Evolutionary conservation across 2,113 vertebrate species (phyloP).

Genomic region (Hyla sarda): DNA sequence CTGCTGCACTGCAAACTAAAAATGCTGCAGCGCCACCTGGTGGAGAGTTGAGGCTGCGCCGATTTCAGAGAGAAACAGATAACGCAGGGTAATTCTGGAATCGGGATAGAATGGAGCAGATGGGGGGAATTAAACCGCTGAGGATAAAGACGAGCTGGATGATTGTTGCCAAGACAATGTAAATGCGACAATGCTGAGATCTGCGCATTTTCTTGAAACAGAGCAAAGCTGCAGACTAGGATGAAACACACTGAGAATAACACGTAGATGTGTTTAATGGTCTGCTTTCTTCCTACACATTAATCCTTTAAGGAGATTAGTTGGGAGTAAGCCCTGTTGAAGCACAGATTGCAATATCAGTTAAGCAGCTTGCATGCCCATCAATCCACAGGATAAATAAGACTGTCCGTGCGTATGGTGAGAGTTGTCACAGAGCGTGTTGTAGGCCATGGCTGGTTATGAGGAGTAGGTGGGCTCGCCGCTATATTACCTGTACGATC

Average conservation of each 20-base stretch:
- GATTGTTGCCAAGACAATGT: constrained; percentile 11
- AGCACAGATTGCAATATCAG: constrained; percentile 66
- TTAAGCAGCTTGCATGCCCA: constrained; percentile 56
- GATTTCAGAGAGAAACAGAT: constrained; percentile 51
- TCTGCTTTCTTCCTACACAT: constrained; percentile 71
- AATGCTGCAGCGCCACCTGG: constrained; percentile 60
- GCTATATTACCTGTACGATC: too few species aligned
- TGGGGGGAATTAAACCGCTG: constrained; percentile 19
- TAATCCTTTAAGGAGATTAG: constrained; percentile 76
- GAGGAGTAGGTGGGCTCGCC: not conserved
- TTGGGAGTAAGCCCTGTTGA: constrained; percentile 75
- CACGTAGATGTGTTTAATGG: constrained; percentile 73
- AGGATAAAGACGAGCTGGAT: constrained; percentile 46
- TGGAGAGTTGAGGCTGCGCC: constrained; percentile 58
- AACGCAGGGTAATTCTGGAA: constrained; percentile 47
- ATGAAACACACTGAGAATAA: constrained; percentile 24
- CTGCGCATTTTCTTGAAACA: constrained; percentile 37
- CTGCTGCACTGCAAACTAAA: constrained; percentile 58
- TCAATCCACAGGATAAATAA: constrained; percentile 53
- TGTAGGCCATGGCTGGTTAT: not conserved
- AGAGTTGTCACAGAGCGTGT: constrained; percentile 18
- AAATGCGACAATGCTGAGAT: constrained; percentile 24
- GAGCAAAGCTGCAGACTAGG: constrained; percentile 36
- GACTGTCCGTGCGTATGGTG: constrained; percentile 4
- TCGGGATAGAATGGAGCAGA: constrained; percentile 40